Conservation (phyloP, 92 coral and sea anemone species). For the Micromussa lordhowensis region DNA sequence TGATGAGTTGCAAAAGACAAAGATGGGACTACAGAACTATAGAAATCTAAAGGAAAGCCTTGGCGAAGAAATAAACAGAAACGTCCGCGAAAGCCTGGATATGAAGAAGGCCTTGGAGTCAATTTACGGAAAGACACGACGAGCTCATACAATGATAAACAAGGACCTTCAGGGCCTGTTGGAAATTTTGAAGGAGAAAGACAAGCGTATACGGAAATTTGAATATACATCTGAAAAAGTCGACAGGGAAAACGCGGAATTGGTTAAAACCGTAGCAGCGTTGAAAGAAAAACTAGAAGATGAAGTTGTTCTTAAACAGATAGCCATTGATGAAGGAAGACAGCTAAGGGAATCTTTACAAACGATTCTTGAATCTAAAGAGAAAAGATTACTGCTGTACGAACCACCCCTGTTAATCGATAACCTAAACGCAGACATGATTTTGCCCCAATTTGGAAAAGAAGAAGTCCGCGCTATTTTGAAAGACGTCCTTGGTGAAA, state of each 20-base stretch:
- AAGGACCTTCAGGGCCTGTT: constrained; percentile 21
- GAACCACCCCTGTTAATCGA: constrained; percentile 21
- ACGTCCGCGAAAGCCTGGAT: constrained; percentile 26
- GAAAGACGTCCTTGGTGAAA: constrained; percentile 25
- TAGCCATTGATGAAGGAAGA: constrained; percentile 24
- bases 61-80: constrained; percentile 10
- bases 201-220: not conserved
- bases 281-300: constrained; percentile 19
- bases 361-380: constrained; percentile 39
- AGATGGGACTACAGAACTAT: not conserved
- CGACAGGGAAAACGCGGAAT: constrained; percentile 17
- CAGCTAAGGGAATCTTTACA: constrained; percentile 21
- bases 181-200: constrained; percentile 19
- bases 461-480: constrained; percentile 32
- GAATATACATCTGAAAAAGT: not conserved
- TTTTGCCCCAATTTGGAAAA: constrained; percentile 36
- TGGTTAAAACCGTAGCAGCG: not conserved
- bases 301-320: constrained; percentile 19
- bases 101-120: constrained; percentile 28
- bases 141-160: constrained; percentile 5
- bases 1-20: constrained; percentile 26
- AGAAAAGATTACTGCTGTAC: not conserved
- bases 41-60: not conserved
- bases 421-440: constrained; percentile 4
- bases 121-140: constrained; percentile 15